A percentile compares a stretch with the other conserved stretches of the same genome.
phyloP scores from a whole-genome alignment of 2,888 invertebrate species.

The Apomyelois bistriatella region DNA sequence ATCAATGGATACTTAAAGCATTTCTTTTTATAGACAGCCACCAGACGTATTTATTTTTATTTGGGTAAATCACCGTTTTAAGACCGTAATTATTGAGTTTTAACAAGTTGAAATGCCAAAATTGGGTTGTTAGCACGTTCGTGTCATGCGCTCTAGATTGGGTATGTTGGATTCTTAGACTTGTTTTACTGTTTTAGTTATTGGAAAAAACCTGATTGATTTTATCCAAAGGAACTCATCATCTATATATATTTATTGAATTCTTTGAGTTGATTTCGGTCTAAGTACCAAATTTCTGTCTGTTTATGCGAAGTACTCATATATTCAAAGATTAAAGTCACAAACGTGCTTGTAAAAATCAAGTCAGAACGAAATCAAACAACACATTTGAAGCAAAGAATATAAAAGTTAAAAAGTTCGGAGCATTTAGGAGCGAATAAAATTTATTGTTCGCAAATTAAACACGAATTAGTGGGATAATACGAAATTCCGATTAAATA shows the following conservation, averaged over 20 bases:
- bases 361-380: neutral
- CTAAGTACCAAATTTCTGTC: too few species aligned
- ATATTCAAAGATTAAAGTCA: too few species aligned
- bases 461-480: neutral
- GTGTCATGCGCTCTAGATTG: constrained; percentile 8
- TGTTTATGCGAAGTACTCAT: too few species aligned
- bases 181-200: too few species aligned
- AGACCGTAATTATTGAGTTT: neutral
- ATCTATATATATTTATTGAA: too few species aligned
- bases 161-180: neutral
- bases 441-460: neutral
- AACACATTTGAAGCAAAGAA: neutral
- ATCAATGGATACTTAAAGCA: constrained; percentile 23
- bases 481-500: neutral
- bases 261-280: too few species aligned
- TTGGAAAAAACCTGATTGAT: too few species aligned
- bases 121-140: neutral
- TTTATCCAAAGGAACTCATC: too few species aligned
- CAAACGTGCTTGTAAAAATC: too few species aligned
- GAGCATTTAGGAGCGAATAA: neutral
- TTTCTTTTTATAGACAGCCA: constrained; percentile 26
- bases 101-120: neutral
- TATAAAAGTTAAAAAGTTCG: neutral
- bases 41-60: constrained; percentile 24
- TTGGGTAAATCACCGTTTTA: constrained; percentile 17